phyloP scores from a whole-genome alignment of 2,888 invertebrate species.

The Alsophila aescularia region DNA sequence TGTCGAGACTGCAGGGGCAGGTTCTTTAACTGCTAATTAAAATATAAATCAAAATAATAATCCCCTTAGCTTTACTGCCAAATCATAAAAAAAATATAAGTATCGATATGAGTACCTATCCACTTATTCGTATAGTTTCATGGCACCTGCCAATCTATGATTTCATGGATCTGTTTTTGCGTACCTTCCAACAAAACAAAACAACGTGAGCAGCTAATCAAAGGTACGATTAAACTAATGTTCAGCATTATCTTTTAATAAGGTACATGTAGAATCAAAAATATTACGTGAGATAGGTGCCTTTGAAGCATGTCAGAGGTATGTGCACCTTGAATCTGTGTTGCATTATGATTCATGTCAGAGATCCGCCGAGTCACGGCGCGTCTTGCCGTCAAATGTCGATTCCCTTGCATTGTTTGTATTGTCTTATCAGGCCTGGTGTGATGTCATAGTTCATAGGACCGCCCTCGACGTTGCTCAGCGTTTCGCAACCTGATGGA shows the following conservation, averaged over 20 bases:
- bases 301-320: constrained; percentile 26
- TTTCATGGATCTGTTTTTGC: constrained; percentile 38
- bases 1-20: no score
- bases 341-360: constrained; percentile 71
- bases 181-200: constrained; percentile 20
- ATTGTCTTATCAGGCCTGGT: constrained; percentile 63
- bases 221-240: constrained; percentile 29
- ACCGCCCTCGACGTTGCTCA: constrained; percentile 59
- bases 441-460: constrained; percentile 76
- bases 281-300: constrained; percentile 33
- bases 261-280: constrained; percentile 30
- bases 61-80: not conserved
- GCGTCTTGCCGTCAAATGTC: constrained; percentile 62
- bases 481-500: constrained; percentile 67
- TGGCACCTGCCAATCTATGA: constrained; percentile 33
- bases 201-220: constrained; percentile 28
- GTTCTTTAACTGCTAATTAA: no score
- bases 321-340: constrained; percentile 60
- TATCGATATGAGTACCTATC: not conserved
- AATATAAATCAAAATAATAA: not conserved
- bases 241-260: constrained; percentile 33
- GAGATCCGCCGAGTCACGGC: constrained; percentile 65
- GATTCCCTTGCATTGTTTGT: constrained; percentile 74
- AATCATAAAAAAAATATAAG: not conserved
- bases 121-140: constrained; percentile 8